Base-by-base conservation (phyloP, 2,888 invertebrate genomes). In the Catocala nupta region DNA sequence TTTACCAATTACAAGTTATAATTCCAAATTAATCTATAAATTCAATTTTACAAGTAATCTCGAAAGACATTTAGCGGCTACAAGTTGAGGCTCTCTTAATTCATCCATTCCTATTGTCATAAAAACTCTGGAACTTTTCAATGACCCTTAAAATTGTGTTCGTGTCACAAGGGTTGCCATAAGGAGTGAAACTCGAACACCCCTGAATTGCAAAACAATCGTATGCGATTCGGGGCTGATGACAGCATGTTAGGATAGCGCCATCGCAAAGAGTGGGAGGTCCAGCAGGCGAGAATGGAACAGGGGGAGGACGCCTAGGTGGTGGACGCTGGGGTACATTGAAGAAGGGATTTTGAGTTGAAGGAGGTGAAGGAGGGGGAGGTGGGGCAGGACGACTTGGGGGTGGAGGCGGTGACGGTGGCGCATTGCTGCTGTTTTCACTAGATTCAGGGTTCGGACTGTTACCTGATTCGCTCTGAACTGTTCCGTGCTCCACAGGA, bases 181-280 rank as follows among this genome's bases (percentile, higher is more conserved):
- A 81, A 60, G 88, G 62, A n/a, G 85, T 71, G 1, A 95, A 91
- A 84, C 96, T 95, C 8, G 79, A 83, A 56, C 92, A 93, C 0
- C 91, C 91, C 63, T 87, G 84, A 12, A 65, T 51, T 9, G 75
- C 82, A 16, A 93, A 93, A 71, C 92, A 93, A 10, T 86, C 83
- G 59, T 84, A 83, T 0, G 84, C 84, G 3, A 88, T 81, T 59
- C 81, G 74, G 0, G 79, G 70, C 63, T 81, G 82, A 68, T 89
- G 90, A 65, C 93, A 93, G 69, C 93, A 93, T 36, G 83, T 84
- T 3, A 93, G 65, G 1, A 90, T 81, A 0, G 92, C 92, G 45
- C 81, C 80, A 60, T 92, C 92, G 64, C 93, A 92, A 0, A 69
- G 62, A 43, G 78, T 83, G 0, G 88, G 88, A 44, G 76, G 61